These are phyloP conservation scores for Coenobita brevimanus DNA, from an alignment of 1,140 invertebrate species.

Conservation along the genomic window DNA sequence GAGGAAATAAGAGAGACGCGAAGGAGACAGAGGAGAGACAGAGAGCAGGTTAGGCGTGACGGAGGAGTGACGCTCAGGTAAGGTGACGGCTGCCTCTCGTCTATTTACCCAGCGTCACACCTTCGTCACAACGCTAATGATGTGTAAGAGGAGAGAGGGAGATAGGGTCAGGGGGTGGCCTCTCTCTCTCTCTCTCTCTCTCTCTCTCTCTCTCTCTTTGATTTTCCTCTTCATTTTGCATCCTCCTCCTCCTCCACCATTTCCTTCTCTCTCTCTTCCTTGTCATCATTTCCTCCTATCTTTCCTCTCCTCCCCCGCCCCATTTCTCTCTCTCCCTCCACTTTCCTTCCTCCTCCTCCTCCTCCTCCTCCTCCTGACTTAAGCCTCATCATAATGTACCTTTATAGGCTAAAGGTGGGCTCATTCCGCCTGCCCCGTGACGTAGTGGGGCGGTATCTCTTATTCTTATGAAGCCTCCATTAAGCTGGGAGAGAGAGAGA, in stretches of 20 bases:
- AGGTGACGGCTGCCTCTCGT: not conserved
- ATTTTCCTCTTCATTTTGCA: not conserved
- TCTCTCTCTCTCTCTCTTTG: conserved; percentile 7
- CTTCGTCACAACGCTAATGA: conserved; percentile 31
- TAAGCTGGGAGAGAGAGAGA: too few species aligned
- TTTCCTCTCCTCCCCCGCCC: too few species aligned
- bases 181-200: not conserved
- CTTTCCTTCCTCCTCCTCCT: not conserved
- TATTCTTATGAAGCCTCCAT: too few species aligned
- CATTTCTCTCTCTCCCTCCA: not conserved
- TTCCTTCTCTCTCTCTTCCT: not conserved
- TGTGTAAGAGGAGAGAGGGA: not conserved
- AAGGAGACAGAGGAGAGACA: not conserved
- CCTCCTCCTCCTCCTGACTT: not conserved
- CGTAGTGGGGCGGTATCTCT: too few species aligned
- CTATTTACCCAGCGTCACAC: conserved; percentile 14
- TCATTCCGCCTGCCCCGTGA: too few species aligned
- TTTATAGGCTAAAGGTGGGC: too few species aligned
- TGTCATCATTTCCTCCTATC: not conserved
- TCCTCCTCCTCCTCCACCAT: not conserved
- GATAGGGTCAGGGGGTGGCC: not conserved
- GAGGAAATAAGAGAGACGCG: not conserved
- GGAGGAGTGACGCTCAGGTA: not conserved
- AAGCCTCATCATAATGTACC: too few species aligned
- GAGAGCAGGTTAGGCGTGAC: not conserved